Conservation (phyloP, 2,113 vertebrate species). For the Polyodon spathula region DNA sequence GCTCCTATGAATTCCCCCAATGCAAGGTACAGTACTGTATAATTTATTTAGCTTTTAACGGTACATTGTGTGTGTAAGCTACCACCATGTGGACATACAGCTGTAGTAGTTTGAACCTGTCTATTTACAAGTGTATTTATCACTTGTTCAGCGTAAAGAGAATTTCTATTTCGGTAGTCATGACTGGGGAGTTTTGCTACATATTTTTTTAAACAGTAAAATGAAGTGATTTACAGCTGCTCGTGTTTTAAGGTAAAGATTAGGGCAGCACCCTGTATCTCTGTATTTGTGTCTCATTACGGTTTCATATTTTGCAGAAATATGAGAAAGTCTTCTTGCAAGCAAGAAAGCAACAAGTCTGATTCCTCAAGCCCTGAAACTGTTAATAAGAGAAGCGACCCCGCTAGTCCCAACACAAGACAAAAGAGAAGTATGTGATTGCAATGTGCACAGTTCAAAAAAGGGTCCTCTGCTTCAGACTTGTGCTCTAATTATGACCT, state of each 20-base stretch:
- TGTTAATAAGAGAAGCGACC: constrained; percentile 61
- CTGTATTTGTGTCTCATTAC: background rate
- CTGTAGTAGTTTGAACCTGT: no score
- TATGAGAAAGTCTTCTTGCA: constrained; percentile 57
- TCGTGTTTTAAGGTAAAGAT: background rate
- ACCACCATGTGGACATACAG: background rate
- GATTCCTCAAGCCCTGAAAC: constrained; percentile 70
- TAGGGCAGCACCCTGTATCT: background rate
- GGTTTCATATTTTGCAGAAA: constrained; percentile 43
- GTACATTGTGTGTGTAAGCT: background rate
- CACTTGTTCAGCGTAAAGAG: background rate
- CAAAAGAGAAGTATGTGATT: constrained; percentile 65
- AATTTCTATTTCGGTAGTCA: constrained; percentile 1
- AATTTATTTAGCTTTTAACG: background rate
- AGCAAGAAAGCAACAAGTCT: constrained; percentile 55
- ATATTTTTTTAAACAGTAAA: background rate
- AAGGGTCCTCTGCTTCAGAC: background rate
- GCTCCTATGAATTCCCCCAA: constrained; percentile 66
- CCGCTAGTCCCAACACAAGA: constrained; percentile 62
- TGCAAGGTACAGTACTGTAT: constrained; percentile 37
- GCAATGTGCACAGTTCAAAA: background rate
- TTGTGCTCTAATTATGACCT: no score
- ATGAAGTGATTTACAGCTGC: no score
- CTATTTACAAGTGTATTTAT: no score
- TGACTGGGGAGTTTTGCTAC: background rate